These are phyloP conservation scores for Acrocyrtus sp. DNA, from an alignment of 2,888 invertebrate genomes.

Conservation along the genomic window DNA sequence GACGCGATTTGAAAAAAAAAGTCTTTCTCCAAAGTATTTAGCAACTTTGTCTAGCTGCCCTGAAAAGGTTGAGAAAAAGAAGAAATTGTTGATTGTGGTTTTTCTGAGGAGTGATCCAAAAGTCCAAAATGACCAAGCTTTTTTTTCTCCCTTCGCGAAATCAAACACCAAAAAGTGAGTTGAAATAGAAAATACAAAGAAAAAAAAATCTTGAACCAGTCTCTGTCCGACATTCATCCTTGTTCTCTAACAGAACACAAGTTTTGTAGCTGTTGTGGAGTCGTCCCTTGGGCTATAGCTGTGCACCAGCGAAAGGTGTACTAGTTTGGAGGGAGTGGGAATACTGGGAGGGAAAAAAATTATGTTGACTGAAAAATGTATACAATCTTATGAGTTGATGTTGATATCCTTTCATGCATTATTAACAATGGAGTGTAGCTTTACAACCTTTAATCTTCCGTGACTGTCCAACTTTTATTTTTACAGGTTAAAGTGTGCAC, in stretches of 20 bases:
- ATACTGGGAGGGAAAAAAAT: background rate
- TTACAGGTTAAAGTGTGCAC: too few relatives aligned
- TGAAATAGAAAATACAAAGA: constrained; percentile 16
- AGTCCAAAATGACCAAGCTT: constrained; percentile 31
- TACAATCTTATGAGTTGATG: background rate
- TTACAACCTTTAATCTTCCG: constrained; percentile 42
- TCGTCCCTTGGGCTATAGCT: too few relatives aligned
- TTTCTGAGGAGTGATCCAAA: constrained; percentile 10
- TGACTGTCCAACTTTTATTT: constrained; percentile 7
- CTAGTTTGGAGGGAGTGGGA: too few relatives aligned
- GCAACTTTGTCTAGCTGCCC: too few relatives aligned
- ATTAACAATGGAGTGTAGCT: constrained; percentile 42
- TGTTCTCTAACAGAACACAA: too few relatives aligned
- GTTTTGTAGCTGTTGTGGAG: too few relatives aligned
- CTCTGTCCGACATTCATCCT: too few relatives aligned
- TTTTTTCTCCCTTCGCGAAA: constrained; percentile 1
- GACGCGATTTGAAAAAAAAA: too few relatives aligned
- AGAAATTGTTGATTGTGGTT: constrained; percentile 13
- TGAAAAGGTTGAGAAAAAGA: background rate
- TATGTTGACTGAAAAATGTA: background rate
- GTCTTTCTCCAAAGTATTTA: too few relatives aligned
- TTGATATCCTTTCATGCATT: constrained; percentile 38
- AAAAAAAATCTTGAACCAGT: too few relatives aligned
- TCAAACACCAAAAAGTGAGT: constrained; percentile 16
- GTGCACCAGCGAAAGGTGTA: too few relatives aligned